phyloP scores from a whole-genome alignment of 1,140 invertebrate genomes.

The Gonioctena quinquepunctata region DNA sequence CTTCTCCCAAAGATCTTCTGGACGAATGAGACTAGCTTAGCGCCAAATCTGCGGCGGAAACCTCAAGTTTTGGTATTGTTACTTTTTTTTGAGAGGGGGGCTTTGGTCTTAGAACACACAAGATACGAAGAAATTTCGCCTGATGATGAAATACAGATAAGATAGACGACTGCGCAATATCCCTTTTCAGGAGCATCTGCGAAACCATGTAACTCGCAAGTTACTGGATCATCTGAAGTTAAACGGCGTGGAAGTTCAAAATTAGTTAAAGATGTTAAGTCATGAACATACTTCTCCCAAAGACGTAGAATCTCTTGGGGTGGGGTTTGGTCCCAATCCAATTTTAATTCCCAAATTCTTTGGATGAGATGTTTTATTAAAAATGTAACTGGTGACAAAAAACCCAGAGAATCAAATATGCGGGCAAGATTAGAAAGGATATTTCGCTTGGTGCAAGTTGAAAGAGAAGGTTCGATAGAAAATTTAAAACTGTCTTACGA shows the following conservation, averaged over 20 bases:
- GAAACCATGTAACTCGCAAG: no score
- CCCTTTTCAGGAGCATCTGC: no score
- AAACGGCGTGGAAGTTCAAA: no score
- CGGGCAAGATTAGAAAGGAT: constrained; percentile 43
- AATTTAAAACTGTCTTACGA: constrained; percentile 1
- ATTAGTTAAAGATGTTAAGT: no score
- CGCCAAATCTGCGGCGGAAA: constrained; percentile 52
- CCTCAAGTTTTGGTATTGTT: constrained; percentile 54
- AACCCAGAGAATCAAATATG: constrained; percentile 50
- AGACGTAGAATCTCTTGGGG: constrained; percentile 23
- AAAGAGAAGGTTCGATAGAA: neutral
- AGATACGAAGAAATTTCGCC: no score
- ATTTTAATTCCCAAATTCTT: constrained; percentile 43
- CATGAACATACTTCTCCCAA: no score
- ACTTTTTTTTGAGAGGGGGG: constrained; percentile 49
- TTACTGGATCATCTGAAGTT: no score
- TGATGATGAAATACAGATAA: no score
- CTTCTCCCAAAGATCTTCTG: constrained; percentile 23
- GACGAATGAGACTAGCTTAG: no score
- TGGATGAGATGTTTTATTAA: constrained; percentile 49
- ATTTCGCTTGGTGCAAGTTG: constrained; percentile 40
- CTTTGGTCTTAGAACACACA: constrained; percentile 36
- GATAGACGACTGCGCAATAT: no score
- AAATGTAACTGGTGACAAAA: constrained; percentile 44
- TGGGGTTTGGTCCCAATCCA: constrained; percentile 48